A percentile compares a stretch with the other conserved stretches of the same genome.
These are phyloP conservation scores for Karalla daura DNA, from an alignment of 2,797 vertebrate species.

Conservation along the genomic window DNA sequence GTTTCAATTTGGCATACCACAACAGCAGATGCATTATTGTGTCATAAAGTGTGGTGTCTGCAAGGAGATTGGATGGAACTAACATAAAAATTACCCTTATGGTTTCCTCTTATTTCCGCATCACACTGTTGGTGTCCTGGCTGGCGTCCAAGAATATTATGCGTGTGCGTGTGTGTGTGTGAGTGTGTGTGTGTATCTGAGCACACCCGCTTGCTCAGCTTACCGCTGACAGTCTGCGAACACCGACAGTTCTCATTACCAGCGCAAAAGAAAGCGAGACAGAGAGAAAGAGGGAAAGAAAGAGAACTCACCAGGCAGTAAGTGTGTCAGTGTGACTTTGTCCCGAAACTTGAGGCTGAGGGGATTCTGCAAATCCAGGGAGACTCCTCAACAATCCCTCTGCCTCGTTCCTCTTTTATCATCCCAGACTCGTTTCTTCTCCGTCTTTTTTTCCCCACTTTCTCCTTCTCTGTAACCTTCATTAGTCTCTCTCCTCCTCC, in stretches of 20 bases:
- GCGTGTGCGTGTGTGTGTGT: slow-evolving; percentile 9
- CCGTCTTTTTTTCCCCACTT: slow-evolving; percentile 37
- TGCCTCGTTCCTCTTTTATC: slow-evolving; percentile 51
- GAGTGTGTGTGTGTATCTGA: slow-evolving; percentile 12
- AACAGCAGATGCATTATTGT: slow-evolving; percentile 14
- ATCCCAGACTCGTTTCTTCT: slow-evolving; percentile 46
- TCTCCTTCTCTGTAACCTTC: slow-evolving; percentile 62
- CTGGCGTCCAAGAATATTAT: slow-evolving; percentile 51
- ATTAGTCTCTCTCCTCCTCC: slow-evolving; percentile 46
- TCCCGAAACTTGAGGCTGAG: slow-evolving; percentile 63
- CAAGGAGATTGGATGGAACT: slow-evolving; percentile 15
- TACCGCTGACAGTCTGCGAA: slow-evolving; percentile 55
- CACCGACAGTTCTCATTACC: slow-evolving; percentile 68
- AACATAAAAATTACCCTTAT: slow-evolving; percentile 33
- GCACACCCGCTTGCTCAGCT: slow-evolving; percentile 28
- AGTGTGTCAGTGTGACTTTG: slow-evolving; percentile 81
- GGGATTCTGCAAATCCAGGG: slow-evolving; percentile 71
- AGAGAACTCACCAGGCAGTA: slow-evolving; percentile 57
- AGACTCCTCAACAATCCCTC: slow-evolving; percentile 61
- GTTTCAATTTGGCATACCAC: slow-evolving; percentile 9
- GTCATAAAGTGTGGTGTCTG: slow-evolving; percentile 14
- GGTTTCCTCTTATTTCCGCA: slow-evolving; percentile 45
- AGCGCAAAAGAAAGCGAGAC: slow-evolving; percentile 46
- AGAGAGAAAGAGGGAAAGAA: slow-evolving; percentile 15
- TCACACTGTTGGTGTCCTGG: slow-evolving; percentile 55